Evolutionary conservation across 2,797 vertebrate genomes (phyloP).

Genomic region (Nothura maculosa): DNA sequence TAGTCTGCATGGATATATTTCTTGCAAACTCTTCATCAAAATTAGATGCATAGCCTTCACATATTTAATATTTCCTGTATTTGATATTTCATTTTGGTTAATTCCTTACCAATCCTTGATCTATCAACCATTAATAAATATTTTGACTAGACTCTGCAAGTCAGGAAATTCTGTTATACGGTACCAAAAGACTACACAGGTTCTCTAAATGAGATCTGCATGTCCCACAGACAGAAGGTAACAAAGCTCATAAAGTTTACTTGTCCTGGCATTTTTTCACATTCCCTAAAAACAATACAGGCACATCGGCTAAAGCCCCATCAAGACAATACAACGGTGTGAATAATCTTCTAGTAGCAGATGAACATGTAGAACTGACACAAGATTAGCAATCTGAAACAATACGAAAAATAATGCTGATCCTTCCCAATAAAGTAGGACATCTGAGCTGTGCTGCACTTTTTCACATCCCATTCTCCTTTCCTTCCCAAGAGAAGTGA

Average conservation of each 20-base stretch:
- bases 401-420: not conserved
- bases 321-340: not conserved
- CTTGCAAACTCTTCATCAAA: not conserved
- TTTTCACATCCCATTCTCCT: not conserved
- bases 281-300: not conserved
- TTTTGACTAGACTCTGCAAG: not conserved
- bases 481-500: not conserved
- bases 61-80: not conserved
- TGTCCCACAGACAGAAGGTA: conserved; percentile 3
- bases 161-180: not conserved
- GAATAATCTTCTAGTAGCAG: not conserved
- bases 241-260: conserved; percentile 8
- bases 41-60: not conserved
- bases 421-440: not conserved
- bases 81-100: not conserved
- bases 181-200: not conserved
- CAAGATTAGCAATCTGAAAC: not conserved
- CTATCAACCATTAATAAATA: not conserved
- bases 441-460: not conserved
- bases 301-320: not conserved
- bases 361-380: not conserved
- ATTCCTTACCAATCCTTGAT: not conserved
- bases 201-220: not conserved
- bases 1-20: not conserved
- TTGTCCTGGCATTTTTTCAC: conserved; percentile 7